These are phyloP conservation scores for Platyura marginata DNA, from an alignment of 1,140 invertebrate species.

Conservation along the genomic window DNA sequence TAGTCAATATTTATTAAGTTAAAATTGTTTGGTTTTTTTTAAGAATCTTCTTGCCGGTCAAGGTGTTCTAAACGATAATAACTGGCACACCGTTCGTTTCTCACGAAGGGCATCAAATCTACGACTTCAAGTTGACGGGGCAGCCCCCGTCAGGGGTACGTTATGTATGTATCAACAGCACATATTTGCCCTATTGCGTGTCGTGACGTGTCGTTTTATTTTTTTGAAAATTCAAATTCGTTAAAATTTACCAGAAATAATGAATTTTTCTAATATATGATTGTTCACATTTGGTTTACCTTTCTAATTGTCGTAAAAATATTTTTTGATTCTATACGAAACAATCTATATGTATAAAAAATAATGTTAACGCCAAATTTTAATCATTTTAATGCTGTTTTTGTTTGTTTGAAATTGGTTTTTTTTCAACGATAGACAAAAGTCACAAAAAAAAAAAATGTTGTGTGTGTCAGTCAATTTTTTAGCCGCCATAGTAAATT, in stretches of 20 bases:
- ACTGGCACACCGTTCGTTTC: slow-evolving; percentile 84
- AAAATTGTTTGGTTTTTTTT: no score
- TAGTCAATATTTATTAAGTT: no score
- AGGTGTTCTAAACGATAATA: slow-evolving; percentile 71
- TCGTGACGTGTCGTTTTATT: slow-evolving; percentile 25
- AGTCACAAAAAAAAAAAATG: no score
- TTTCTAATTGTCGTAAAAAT: neutral
- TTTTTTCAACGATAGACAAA: no score
- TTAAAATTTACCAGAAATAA: neutral
- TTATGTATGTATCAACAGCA: slow-evolving; percentile 46
- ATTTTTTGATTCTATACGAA: neutral
- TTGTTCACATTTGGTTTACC: neutral
- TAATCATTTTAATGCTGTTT: no score
- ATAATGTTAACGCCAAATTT: neutral
- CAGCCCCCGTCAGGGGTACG: slow-evolving; percentile 64
- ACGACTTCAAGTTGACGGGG: slow-evolving; percentile 70
- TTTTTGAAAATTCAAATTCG: neutral
- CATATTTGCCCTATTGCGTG: slow-evolving; percentile 27
- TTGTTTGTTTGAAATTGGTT: no score
- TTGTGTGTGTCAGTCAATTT: no score
- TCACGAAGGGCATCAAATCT: slow-evolving; percentile 65
- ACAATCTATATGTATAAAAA: neutral
- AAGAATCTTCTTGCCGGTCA: slow-evolving; percentile 68
- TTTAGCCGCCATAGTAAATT: no score
- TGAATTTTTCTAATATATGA: neutral